A percentile compares a stretch with the other conserved stretches of the same genome.
These are phyloP conservation scores for Platyscapa corneri DNA, from an alignment of 1,140 invertebrate genomes.

Conservation along the genomic window DNA sequence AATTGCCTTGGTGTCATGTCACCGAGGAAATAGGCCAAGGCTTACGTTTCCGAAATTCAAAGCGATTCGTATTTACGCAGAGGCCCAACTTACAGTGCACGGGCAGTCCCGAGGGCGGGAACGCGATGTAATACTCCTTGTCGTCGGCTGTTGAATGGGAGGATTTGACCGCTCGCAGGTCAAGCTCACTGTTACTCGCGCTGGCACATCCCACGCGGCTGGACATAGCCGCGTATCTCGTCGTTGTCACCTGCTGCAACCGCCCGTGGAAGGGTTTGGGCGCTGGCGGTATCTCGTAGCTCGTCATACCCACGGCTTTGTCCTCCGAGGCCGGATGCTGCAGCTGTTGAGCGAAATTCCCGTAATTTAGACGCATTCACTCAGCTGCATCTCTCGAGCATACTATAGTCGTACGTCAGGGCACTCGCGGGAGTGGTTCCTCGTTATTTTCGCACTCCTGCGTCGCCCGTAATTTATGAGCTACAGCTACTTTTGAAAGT, in stretches of 20 bases:
- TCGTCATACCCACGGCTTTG: constrained; percentile 63
- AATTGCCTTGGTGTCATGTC: no score
- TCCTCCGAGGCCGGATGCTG: constrained; percentile 64
- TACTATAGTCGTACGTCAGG: no score
- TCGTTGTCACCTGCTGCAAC: constrained; percentile 53
- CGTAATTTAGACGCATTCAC: neutral
- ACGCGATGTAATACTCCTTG: constrained; percentile 74
- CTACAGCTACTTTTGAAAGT: neutral
- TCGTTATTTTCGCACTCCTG: neutral
- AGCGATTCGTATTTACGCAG: no score
- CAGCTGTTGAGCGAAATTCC: constrained; percentile 51
- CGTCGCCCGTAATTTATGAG: neutral
- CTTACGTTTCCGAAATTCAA: neutral
- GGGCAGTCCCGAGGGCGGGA: constrained; percentile 74
- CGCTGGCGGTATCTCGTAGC: constrained; percentile 72
- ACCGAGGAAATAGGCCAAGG: no score
- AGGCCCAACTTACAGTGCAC: constrained; percentile 71
- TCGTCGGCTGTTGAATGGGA: constrained; percentile 54
- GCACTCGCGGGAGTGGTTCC: neutral
- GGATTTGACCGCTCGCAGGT: constrained; percentile 56
- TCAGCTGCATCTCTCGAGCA: neutral
- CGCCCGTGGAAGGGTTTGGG: constrained; percentile 69
- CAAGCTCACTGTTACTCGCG: constrained; percentile 61
- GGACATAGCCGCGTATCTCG: constrained; percentile 62
- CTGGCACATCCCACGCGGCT: constrained; percentile 29